Evolutionary conservation across 2,113 vertebrate genomes (phyloP), one percentile per base, ranked within the genome.

Genomic region (Lepidothrix coronata): DNA sequence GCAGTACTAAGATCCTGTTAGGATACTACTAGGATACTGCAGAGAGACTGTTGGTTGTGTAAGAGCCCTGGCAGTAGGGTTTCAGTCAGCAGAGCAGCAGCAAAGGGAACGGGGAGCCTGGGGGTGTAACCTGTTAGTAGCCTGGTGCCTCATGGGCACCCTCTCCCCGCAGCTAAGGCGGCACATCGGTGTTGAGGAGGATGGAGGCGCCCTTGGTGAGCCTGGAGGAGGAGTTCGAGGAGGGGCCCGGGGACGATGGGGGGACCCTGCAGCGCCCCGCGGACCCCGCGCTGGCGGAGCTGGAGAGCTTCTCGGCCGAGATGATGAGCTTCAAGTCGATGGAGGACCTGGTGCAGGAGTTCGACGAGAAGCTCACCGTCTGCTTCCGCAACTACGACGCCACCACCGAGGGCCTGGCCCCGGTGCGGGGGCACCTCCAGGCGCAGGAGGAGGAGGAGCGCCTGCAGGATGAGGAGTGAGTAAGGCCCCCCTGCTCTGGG

Each of bases 271-370:
- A 57, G 8, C 88, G 86, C 44, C 2, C 33, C 0, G 8, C 48
- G 0, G 96, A 97, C 83, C 94, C 79, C 0, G 94, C 92, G 1
- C 79, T 97, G 94, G 94, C 95, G 0, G 96, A 97, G 89, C 91
- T 97, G 63, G 96, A 97, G 95, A 96, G 96, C 68, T 97, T 97
- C 95, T 97, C 96, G 0, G 89, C 96, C 0, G 96, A 97, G 83
- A 97, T 97, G 92, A 97, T 96, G 96, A 97, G 96, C 91, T 97
- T 97, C 96, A 97, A 97, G 80, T 97, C 96, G 0, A 97, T 97
- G 96, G 96, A 97, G 76, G 96, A 97, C 76, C 95, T 97, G 83
- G 96, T 97, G 89, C 96, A 97, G 91, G 96, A 97, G 73, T 97
- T 97, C 0, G 96, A 97, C 1, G 96, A 97, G 94, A 97, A 97